Evolutionary conservation across 2,113 vertebrate species (phyloP).

Genomic region (Aptenodytes forsteri): DNA sequence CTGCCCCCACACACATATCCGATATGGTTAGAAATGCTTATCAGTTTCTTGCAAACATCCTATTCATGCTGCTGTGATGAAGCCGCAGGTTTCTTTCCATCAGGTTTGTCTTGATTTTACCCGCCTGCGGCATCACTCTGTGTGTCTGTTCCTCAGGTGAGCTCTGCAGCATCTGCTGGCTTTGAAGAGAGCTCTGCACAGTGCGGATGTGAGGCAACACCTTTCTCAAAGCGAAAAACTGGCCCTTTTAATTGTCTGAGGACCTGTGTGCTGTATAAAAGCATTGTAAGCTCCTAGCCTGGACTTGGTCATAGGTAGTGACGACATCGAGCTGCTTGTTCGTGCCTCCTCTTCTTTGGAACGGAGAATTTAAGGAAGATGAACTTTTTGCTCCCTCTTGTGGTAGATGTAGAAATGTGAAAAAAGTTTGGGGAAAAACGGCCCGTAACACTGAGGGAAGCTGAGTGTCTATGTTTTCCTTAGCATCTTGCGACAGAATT

Average conservation of each 20-base stretch:
- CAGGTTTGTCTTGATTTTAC: not conserved
- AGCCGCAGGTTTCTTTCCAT: not conserved
- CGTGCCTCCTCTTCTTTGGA: fast-evolving
- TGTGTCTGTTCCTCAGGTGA: not conserved
- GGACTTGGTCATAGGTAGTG: not conserved
- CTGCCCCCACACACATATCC: fast-evolving
- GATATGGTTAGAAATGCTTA: not conserved
- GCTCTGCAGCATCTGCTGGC: not conserved
- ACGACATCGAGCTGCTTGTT: fast-evolving
- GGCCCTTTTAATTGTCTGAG: not conserved
- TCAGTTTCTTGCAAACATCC: not conserved
- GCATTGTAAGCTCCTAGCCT: not conserved
- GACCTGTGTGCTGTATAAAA: not conserved
- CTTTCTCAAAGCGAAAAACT: not conserved
- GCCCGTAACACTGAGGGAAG: fast-evolving
- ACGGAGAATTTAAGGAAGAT: not conserved
- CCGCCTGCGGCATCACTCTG: not conserved
- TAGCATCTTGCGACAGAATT: not conserved
- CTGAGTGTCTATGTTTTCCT: not conserved
- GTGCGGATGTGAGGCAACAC: not conserved
- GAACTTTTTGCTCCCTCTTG: conserved; percentile 66
- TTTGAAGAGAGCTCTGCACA: not conserved
- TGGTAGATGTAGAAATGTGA: not conserved
- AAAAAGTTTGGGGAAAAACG: not conserved
- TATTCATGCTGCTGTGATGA: not conserved